phyloP scores from a whole-genome alignment of 2,888 invertebrate genomes.

The Boloria selene region DNA sequence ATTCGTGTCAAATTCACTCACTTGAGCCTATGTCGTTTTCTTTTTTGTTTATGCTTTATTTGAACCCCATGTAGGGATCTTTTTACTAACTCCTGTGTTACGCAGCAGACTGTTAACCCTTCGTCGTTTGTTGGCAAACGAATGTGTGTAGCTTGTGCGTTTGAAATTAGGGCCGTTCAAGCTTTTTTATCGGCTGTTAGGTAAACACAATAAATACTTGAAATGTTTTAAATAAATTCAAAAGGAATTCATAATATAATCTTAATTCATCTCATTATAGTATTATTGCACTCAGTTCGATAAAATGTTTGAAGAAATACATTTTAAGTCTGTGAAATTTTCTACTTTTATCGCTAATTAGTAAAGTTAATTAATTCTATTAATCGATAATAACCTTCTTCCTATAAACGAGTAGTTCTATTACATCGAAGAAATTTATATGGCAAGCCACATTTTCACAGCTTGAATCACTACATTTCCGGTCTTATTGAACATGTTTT shows the following conservation, averaged over 20 bases:
- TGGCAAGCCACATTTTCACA: slow-evolving; percentile 41
- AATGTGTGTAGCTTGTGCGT: slow-evolving; percentile 53
- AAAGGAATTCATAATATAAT: not conserved
- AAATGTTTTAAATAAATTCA: slow-evolving; percentile 19
- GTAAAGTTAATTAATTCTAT: slow-evolving; percentile 6
- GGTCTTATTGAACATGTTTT: slow-evolving; percentile 27
- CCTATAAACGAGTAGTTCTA: slow-evolving; percentile 36
- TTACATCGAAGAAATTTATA: slow-evolving; percentile 32
- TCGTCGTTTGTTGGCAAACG: slow-evolving; percentile 66
- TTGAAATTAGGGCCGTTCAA: slow-evolving; percentile 59
- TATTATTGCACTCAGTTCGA: too few relatives aligned
- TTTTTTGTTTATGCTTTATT: slow-evolving; percentile 54
- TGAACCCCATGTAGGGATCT: slow-evolving; percentile 58
- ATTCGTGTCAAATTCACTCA: slow-evolving; percentile 46
- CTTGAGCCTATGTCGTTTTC: slow-evolving; percentile 42
- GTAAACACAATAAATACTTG: slow-evolving; percentile 41
- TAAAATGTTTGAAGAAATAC: too few relatives aligned
- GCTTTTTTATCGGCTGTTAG: slow-evolving; percentile 57
- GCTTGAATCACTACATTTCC: slow-evolving; percentile 38
- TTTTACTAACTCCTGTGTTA: slow-evolving; percentile 64
- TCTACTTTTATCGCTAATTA: not conserved
- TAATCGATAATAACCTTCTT: slow-evolving; percentile 29
- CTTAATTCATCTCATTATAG: not conserved
- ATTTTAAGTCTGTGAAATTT: too few relatives aligned
- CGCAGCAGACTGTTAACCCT: slow-evolving; percentile 77